Percentiles rank a stretch among this genome's conserved stretches.
phyloP scores from a whole-genome alignment of 1,140 invertebrate species.

The Meloidogyne chitwoodi region DNA sequence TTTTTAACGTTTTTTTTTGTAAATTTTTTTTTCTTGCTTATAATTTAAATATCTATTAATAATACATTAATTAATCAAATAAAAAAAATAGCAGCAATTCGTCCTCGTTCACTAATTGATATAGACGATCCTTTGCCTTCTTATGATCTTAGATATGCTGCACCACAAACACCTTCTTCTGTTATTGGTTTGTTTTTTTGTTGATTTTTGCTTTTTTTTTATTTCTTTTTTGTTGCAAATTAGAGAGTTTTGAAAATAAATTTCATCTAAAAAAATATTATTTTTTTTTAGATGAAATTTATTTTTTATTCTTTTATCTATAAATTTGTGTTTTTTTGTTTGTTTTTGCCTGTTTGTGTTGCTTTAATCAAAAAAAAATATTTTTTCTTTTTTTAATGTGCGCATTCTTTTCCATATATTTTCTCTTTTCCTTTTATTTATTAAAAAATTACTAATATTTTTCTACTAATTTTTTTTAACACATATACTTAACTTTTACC shows the following conservation, averaged over 20 bases:
- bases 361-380: neutral
- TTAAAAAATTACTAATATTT: slow-evolving; percentile 4
- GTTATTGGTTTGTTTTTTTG: slow-evolving; percentile 6
- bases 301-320: too few relatives aligned
- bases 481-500: neutral
- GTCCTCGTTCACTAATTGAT: slow-evolving; percentile 33
- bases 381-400: too few relatives aligned
- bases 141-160: slow-evolving; percentile 34
- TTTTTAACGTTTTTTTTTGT: slow-evolving; percentile 6
- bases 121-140: slow-evolving; percentile 50
- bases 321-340: too few relatives aligned
- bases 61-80: too few relatives aligned
- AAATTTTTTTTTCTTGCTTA: slow-evolving; percentile 6
- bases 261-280: too few relatives aligned
- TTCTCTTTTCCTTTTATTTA: neutral
- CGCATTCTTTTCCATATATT: neutral
- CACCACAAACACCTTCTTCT: neutral
- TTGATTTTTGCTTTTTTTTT: neutral
- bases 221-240: neutral
- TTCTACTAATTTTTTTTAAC: neutral
- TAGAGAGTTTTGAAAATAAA: too few relatives aligned
- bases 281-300: too few relatives aligned
- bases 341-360: neutral
- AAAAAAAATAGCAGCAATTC: neutral
- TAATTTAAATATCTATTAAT: too few relatives aligned